A percentile compares a stretch with the other conserved stretches of the same genome.
Conservation (phyloP, 2,113 vertebrate genomes). For the Tragulus kanchil region DNA sequence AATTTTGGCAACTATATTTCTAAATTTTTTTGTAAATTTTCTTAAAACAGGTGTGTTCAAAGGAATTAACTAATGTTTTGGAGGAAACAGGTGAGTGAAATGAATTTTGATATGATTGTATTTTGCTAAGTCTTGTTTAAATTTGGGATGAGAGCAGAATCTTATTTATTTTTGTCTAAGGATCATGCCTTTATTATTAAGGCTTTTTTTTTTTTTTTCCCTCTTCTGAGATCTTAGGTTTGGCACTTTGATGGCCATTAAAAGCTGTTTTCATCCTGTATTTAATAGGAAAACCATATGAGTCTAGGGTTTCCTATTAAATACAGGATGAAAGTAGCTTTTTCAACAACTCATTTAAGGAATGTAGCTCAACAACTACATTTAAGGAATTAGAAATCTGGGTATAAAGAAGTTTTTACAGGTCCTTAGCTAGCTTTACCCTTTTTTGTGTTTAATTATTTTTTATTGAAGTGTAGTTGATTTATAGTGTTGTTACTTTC, state of each 20-base stretch:
- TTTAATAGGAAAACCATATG: not conserved
- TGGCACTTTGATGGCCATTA: not conserved
- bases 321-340: not conserved
- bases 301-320: not conserved
- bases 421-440: not conserved
- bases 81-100: slow-evolving; percentile 83
- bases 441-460: not conserved
- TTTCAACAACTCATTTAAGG: not conserved
- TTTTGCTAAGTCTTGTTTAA: slow-evolving; percentile 55
- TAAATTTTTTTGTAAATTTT: slow-evolving; percentile 62
- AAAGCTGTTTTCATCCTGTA: not conserved
- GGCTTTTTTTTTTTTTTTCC: not conserved
- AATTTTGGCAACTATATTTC: slow-evolving; percentile 55
- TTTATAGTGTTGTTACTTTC: not conserved
- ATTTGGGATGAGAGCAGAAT: not conserved
- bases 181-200: not conserved
- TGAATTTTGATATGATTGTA: slow-evolving; percentile 46
- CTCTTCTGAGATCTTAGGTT: slow-evolving; percentile 5
- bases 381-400: slow-evolving; percentile 22
- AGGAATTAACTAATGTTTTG: slow-evolving; percentile 71
- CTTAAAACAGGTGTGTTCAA: slow-evolving; percentile 80
- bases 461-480: not conserved
- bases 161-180: not conserved
- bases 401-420: not conserved
- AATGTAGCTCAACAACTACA: not conserved